Conservation (phyloP, 2,888 invertebrate species). For the Polyommatus iphigenia region DNA sequence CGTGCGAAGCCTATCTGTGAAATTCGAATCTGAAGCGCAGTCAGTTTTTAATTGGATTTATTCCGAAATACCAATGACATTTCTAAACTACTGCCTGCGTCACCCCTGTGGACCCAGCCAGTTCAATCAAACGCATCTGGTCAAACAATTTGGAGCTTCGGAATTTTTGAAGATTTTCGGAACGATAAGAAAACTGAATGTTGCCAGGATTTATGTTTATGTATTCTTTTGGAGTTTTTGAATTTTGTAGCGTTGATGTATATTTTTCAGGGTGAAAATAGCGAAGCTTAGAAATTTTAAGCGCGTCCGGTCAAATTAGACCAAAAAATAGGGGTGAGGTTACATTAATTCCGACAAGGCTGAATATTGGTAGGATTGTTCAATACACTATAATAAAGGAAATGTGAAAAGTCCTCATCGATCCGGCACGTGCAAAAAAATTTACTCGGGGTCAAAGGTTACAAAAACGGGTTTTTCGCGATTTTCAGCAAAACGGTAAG, state of each 20-base stretch:
- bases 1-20: slow-evolving; percentile 20
- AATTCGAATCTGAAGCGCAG: slow-evolving; percentile 26
- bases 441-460: no score
- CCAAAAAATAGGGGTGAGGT: no score
- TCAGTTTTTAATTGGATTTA: slow-evolving; percentile 26
- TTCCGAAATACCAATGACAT: slow-evolving; percentile 22
- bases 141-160: background rate
- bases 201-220: background rate
- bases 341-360: no score
- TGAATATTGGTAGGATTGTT: no score
- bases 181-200: background rate
- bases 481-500: no score
- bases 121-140: slow-evolving; percentile 16
- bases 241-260: background rate
- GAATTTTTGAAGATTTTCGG: background rate
- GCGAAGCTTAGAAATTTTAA: background rate
- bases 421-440: no score
- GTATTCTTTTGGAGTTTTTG: background rate
- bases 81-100: slow-evolving; percentile 19
- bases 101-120: background rate
- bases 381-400: no score
- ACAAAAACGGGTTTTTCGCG: no score
- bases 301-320: no score
- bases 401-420: no score
- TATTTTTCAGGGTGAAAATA: background rate